Evolutionary conservation across 1,140 invertebrate species (phyloP).

Genomic region (Drosophila micromelanica): DNA sequence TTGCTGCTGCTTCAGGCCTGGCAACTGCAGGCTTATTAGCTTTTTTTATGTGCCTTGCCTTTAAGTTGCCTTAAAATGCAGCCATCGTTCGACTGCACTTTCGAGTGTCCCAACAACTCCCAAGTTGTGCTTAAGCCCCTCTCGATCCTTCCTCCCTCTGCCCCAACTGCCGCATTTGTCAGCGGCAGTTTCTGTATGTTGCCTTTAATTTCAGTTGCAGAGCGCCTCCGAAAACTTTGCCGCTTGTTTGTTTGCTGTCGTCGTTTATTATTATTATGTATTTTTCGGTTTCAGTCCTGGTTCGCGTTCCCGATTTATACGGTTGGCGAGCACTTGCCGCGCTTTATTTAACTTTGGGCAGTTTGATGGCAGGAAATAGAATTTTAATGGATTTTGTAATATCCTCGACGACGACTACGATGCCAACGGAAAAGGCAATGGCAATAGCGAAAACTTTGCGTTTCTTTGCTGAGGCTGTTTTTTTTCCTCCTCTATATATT

Average conservation of each 20-base stretch:
- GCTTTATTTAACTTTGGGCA: slow-evolving; percentile 82
- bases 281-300: slow-evolving; percentile 55
- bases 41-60: slow-evolving; percentile 37
- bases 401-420: slow-evolving; percentile 41
- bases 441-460: slow-evolving; percentile 50
- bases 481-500: slow-evolving; percentile 22
- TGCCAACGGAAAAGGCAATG: slow-evolving; percentile 14
- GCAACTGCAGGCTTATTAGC: slow-evolving; percentile 66
- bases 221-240: slow-evolving; percentile 60
- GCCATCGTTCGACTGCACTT: slow-evolving; percentile 68
- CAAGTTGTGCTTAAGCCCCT: slow-evolving; percentile 29
- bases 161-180: slow-evolving; percentile 31
- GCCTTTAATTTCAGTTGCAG: slow-evolving; percentile 41
- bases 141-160: slow-evolving; percentile 8
- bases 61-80: slow-evolving; percentile 62
- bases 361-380: slow-evolving; percentile 82
- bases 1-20: slow-evolving; percentile 17
- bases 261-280: slow-evolving; percentile 80
- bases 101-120: slow-evolving; percentile 53
- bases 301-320: slow-evolving; percentile 39
- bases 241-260: slow-evolving; percentile 75
- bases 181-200: slow-evolving; percentile 44
- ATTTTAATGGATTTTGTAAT: slow-evolving; percentile 83
- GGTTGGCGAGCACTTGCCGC: slow-evolving; percentile 47
- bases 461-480: slow-evolving; percentile 43